Evolutionary conservation across 2,113 vertebrate genomes (phyloP), one percentile per base, ranked within the genome.

Genomic region (Paracanthobrama guichenoti): DNA sequence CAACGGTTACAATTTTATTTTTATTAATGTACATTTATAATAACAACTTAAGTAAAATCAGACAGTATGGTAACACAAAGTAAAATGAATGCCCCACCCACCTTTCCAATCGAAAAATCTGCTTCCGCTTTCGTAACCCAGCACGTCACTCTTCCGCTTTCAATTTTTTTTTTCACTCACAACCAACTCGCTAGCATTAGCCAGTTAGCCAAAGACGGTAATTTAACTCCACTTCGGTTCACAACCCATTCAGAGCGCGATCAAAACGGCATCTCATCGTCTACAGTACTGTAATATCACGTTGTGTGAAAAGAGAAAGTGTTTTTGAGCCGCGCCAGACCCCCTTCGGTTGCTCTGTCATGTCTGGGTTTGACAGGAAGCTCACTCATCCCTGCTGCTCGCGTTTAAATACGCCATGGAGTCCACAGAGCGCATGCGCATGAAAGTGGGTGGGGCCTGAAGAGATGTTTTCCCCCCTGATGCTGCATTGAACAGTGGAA

Each of bases 341-440:
- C 16, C 10, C 18, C n/a, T 73, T 73, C n/a, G 1, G 48, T n/a
- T 35, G 39, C 2, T 53, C 13, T 46, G n/a, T 60, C 50, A 42
- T 59, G 20, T 16, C 24, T 31, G 73, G 28, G 80, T 60, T 26
- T 79, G 46, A 62, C 84, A 67, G 42, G 74, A 74, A 73, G 48
- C 76, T 64, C 28, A 50, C 69, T 67, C 42, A 64, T 79, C 81
- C 28, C 86, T 83, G 48, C 84, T 75, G 26, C 62, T 86, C 84
- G 81, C 84, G 81, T 35, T 53, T 91, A 87, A 91, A 91, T 91
- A 86, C 90, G 87, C 88, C 79, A 87, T 79, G 60, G 48, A 13
- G 50, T 39, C 74, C 64, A 28, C 71, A 88, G 79, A 12, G 90
- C 71, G 91, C 93, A 92, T 7, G 93, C 91, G 84, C 81, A 89